phyloP scores from a whole-genome alignment of 2,888 invertebrate species.

The Athalia cordata region DNA sequence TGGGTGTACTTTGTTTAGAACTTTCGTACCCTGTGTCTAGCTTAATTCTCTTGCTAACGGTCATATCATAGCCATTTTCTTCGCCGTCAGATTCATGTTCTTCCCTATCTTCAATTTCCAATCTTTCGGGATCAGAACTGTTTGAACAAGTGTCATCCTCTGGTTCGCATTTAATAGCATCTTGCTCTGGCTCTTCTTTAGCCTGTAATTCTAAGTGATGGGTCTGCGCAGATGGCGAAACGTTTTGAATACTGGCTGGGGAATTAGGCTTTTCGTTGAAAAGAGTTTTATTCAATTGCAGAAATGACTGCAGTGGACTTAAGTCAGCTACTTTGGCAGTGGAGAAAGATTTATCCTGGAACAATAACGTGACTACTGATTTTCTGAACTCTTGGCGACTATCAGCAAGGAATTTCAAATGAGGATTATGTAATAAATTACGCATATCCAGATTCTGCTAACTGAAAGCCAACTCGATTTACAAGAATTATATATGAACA shows the following conservation, averaged over 20 bases:
- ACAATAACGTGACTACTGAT: constrained; percentile 37
- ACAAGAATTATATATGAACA: background rate
- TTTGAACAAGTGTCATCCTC: constrained; percentile 81
- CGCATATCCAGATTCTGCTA: background rate
- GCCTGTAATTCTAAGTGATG: constrained; percentile 65
- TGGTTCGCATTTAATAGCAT: constrained; percentile 73
- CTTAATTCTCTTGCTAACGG: constrained; percentile 64
- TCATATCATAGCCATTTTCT: constrained; percentile 69
- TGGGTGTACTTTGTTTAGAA: constrained; percentile 63
- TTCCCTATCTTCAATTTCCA: constrained; percentile 80
- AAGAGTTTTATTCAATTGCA: constrained; percentile 68
- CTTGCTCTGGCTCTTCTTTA: constrained; percentile 59
- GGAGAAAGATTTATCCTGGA: constrained; percentile 70
- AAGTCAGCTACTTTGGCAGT: constrained; percentile 71
- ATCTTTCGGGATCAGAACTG: constrained; percentile 84
- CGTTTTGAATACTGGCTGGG: constrained; percentile 70
- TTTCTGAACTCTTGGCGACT: constrained; percentile 10
- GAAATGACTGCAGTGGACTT: constrained; percentile 68
- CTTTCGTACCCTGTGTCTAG: constrained; percentile 62
- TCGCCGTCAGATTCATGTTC: constrained; percentile 67
- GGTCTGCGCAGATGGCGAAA: constrained; percentile 67
- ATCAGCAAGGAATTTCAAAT: background rate
- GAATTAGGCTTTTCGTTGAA: constrained; percentile 70
- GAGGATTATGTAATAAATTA: background rate
- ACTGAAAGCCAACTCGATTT: background rate